These are phyloP conservation scores for Sparidentex hasta DNA, from an alignment of 2,797 vertebrate species.

Conservation along the genomic window DNA sequence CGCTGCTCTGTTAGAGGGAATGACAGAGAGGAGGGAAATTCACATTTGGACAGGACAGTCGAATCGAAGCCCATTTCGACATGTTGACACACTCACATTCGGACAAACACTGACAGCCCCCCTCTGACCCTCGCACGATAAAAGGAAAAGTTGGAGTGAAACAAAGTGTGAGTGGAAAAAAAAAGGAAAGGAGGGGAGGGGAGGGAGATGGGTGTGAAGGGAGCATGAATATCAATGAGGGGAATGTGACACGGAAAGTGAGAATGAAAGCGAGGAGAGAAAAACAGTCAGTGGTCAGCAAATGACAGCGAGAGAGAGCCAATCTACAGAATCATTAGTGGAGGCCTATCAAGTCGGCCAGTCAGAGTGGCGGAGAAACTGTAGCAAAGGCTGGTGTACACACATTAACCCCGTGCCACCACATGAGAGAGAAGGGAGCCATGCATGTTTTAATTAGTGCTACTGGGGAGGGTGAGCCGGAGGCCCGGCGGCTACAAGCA, in stretches of 20 bases:
- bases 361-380: slow-evolving; percentile 41
- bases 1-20: slow-evolving; percentile 52
- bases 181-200: background rate
- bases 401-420: slow-evolving; percentile 78
- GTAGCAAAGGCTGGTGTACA: slow-evolving; percentile 65
- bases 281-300: slow-evolving; percentile 43
- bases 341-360: slow-evolving; percentile 61
- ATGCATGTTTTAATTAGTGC: slow-evolving; percentile 82
- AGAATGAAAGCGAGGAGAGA: slow-evolving; percentile 8
- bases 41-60: slow-evolving; percentile 70
- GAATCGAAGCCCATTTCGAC: slow-evolving; percentile 68
- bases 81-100: slow-evolving; percentile 73
- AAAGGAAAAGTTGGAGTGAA: slow-evolving; percentile 52
- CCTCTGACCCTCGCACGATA: slow-evolving; percentile 38
- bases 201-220: background rate
- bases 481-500: slow-evolving; percentile 57
- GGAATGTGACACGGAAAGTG: slow-evolving; percentile 11
- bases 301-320: slow-evolving; percentile 40
- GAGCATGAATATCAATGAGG: background rate
- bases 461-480: slow-evolving; percentile 57
- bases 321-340: slow-evolving; percentile 67
- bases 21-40: slow-evolving; percentile 63
- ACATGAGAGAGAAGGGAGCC: slow-evolving; percentile 60
- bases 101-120: slow-evolving; percentile 60
- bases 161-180: slow-evolving; percentile 36